Evolutionary conservation across 2,888 invertebrate species (phyloP).

Genomic region (Cerastis rubricosa): DNA sequence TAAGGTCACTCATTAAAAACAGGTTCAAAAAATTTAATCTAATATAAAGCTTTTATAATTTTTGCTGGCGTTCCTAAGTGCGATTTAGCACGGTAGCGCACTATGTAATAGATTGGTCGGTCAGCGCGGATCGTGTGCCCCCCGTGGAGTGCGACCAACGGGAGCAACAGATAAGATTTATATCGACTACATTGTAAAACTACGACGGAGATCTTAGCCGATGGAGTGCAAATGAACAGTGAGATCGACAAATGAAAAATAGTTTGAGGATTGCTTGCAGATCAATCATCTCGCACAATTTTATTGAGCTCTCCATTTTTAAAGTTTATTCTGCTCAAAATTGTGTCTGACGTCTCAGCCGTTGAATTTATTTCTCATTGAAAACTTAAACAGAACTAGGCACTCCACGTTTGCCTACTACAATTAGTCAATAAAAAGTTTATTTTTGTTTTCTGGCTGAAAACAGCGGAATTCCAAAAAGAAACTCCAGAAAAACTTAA

Average conservation of each 20-base stretch:
- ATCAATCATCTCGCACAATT: not conserved
- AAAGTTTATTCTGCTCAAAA: not conserved
- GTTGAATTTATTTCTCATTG: not conserved
- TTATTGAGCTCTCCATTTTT: not conserved
- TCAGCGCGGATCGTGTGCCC: slow-evolving; percentile 54
- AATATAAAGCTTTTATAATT: not conserved
- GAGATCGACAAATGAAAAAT: slow-evolving; percentile 7
- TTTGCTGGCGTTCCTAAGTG: slow-evolving; percentile 14
- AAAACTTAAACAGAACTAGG: not conserved
- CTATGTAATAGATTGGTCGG: slow-evolving; percentile 53
- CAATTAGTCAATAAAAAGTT: not conserved
- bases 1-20: too few relatives aligned
- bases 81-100: slow-evolving; percentile 61
- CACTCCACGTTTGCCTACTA: not conserved
- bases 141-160: slow-evolving; percentile 60
- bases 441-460: not conserved
- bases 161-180: slow-evolving; percentile 62
- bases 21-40: slow-evolving; percentile 8
- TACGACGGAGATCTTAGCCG: slow-evolving; percentile 8
- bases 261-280: not conserved
- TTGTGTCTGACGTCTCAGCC: not conserved
- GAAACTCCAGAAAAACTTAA: slow-evolving; percentile 13
- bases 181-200: slow-evolving; percentile 38
- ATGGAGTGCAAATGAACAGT: slow-evolving; percentile 19
- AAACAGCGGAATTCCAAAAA: not conserved